Conservation (phyloP, 1,140 invertebrate species). For the Drusus annulatus region DNA sequence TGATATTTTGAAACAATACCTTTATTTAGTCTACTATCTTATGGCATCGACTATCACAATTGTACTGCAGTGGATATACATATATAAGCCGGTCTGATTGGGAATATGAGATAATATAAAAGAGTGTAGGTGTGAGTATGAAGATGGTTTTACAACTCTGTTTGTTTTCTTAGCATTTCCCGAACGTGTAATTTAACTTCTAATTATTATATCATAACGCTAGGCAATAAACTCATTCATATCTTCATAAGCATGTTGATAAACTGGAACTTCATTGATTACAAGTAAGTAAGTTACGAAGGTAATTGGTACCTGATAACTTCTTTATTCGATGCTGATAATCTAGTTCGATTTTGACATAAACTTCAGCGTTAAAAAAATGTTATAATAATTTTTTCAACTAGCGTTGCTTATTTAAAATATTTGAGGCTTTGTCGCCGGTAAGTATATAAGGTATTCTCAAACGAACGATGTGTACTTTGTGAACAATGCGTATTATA, state of each 20-base stretch:
- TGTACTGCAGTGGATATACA: neutral
- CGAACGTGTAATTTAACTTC: slow-evolving; percentile 4
- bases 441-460: neutral
- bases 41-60: neutral
- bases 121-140: neutral
- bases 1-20: neutral
- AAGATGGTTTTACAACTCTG: neutral
- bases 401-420: neutral
- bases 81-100: neutral
- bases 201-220: neutral
- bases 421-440: neutral
- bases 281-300: no score
- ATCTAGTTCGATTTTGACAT: no score
- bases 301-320: no score
- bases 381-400: no score
- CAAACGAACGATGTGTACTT: neutral
- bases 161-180: slow-evolving; percentile 8
- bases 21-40: neutral
- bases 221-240: neutral
- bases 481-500: slow-evolving; percentile 31
- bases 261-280: no score
- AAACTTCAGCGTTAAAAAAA: no score
- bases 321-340: no score
- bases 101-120: neutral
- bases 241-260: no score